phyloP scores from a whole-genome alignment of 2,888 invertebrate species.

The Cheilosia pagana region DNA sequence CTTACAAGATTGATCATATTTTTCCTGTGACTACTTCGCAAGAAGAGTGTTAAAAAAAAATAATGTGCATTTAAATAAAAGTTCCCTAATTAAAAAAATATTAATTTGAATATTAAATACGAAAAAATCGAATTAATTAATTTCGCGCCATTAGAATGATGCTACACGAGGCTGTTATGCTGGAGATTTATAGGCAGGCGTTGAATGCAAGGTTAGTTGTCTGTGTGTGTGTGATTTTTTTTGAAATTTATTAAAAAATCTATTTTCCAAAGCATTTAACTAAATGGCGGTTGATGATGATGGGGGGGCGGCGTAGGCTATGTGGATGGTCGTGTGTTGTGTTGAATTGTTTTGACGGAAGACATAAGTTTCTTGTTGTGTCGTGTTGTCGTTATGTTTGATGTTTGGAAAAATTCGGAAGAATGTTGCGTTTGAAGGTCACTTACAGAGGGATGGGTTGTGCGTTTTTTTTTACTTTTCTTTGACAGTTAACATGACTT shows the following conservation, averaged over 20 bases:
- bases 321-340: not conserved
- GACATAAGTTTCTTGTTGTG: constrained; percentile 40
- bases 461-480: constrained; percentile 2
- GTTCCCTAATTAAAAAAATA: not conserved
- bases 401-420: not conserved
- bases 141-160: constrained; percentile 80
- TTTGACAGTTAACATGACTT: constrained; percentile 67
- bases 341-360: constrained; percentile 34
- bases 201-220: constrained; percentile 83
- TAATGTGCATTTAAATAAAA: constrained; percentile 26
- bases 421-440: constrained; percentile 42
- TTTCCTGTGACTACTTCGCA: constrained; percentile 5
- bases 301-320: not conserved
- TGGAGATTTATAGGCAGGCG: constrained; percentile 84
- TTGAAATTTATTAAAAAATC: constrained; percentile 10
- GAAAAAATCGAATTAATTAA: constrained; percentile 34
- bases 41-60: constrained; percentile 11
- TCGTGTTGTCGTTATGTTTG: constrained; percentile 6
- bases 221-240: constrained; percentile 2
- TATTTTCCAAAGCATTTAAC: not conserved
- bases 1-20: not conserved
- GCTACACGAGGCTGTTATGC: constrained; percentile 84
- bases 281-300: constrained; percentile 10
- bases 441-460: constrained; percentile 13
- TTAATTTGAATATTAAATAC: constrained; percentile 5